Percentiles rank a stretch among this genome's conserved stretches.
phyloP scores from a whole-genome alignment of 2,888 invertebrate species.

The Erebia epiphron region DNA sequence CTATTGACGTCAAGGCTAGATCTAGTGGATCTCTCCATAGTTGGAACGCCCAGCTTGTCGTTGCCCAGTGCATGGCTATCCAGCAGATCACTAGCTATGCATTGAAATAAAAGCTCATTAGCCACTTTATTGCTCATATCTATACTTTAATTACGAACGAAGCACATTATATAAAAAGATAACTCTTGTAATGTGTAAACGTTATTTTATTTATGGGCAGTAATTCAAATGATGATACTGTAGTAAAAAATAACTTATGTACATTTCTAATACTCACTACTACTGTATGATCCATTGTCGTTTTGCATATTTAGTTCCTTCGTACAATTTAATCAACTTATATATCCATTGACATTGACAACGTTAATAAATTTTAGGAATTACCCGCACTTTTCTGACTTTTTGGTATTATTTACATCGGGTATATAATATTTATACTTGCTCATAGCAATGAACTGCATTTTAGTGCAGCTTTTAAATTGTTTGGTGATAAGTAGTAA shows the following conservation, averaged over 20 bases:
- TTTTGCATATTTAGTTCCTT: slow-evolving; percentile 59
- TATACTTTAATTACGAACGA: slow-evolving; percentile 62
- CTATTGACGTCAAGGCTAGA: slow-evolving; percentile 76
- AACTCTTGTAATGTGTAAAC: slow-evolving; percentile 49
- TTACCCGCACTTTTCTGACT: slow-evolving; percentile 27
- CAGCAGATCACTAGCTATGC: slow-evolving; percentile 77
- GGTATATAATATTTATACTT: slow-evolving; percentile 5
- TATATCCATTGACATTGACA: slow-evolving; percentile 20
- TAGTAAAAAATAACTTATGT: slow-evolving; percentile 53
- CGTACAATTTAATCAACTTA: slow-evolving; percentile 1
- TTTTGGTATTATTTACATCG: slow-evolving; percentile 7
- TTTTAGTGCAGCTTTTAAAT: slow-evolving; percentile 43
- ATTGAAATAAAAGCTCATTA: slow-evolving; percentile 72
- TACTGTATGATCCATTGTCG: slow-evolving; percentile 72
- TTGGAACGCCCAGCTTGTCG: slow-evolving; percentile 64
- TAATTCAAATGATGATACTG: slow-evolving; percentile 48
- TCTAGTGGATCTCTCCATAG: slow-evolving; percentile 73
- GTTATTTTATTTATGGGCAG: slow-evolving; percentile 43
- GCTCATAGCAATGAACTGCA: slow-evolving; percentile 42
- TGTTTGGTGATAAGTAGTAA: slow-evolving; percentile 31
- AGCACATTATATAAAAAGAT: slow-evolving; percentile 66
- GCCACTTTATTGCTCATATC: slow-evolving; percentile 75
- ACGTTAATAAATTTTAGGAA: slow-evolving; percentile 20
- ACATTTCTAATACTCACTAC: slow-evolving; percentile 61
- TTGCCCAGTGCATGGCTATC: slow-evolving; percentile 77